Evolutionary conservation across 2,113 vertebrate genomes (phyloP).

Genomic region (Pyxicephalus adspersus): DNA sequence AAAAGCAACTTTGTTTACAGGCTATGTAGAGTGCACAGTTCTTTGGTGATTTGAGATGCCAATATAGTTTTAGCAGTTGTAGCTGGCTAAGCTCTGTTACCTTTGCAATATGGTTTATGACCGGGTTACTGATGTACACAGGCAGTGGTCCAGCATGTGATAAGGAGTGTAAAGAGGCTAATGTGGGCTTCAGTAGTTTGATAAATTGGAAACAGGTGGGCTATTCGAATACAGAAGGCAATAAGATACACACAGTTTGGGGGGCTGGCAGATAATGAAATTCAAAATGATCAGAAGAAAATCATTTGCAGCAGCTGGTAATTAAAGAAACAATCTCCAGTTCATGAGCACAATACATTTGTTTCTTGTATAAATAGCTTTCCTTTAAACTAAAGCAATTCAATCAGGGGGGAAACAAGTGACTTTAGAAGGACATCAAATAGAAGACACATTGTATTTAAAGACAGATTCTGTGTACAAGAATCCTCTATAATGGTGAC

Average conservation of each 20-base stretch:
- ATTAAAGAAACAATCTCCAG: slow-evolving; percentile 65
- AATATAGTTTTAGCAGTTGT: background rate
- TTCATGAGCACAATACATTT: slow-evolving; percentile 57
- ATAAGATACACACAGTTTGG: slow-evolving; percentile 58
- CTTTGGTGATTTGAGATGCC: background rate
- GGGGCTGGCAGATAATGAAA: slow-evolving; percentile 62
- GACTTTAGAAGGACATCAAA: slow-evolving; percentile 6
- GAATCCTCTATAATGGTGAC: background rate
- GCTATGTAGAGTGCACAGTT: background rate
- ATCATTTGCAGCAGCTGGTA: slow-evolving; percentile 70
- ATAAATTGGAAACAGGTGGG: slow-evolving; percentile 71
- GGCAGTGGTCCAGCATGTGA: slow-evolving; percentile 47
- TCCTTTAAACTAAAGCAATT: slow-evolving; percentile 9
- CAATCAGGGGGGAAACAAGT: slow-evolving; percentile 1
- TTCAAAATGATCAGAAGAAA: slow-evolving; percentile 59
- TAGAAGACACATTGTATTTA: background rate
- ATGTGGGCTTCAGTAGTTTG: slow-evolving; percentile 59
- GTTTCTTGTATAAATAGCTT: slow-evolving; percentile 25
- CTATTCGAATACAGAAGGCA: slow-evolving; percentile 65
- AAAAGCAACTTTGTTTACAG: background rate
- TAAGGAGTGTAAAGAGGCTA: slow-evolving; percentile 49
- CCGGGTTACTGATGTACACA: background rate
- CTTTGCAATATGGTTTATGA: slow-evolving; percentile 18
- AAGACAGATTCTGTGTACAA: background rate
- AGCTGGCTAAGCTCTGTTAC: background rate